Conservation (phyloP, 2,797 vertebrate species). For the Clarias pachynema region DNA sequence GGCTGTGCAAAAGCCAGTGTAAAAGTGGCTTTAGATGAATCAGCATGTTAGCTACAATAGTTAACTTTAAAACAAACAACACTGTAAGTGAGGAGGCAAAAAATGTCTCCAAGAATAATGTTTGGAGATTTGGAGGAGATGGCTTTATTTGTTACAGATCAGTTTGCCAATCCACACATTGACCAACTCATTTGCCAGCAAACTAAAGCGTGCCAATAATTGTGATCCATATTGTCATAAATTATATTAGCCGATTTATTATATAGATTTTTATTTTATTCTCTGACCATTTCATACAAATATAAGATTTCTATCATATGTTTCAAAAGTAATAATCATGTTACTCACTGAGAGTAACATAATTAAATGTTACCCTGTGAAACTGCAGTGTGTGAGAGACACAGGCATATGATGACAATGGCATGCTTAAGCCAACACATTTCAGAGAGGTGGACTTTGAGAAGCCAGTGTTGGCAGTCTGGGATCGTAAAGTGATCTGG, state of each 20-base stretch:
- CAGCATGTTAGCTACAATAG: neutral
- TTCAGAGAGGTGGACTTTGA: neutral
- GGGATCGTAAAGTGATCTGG: constrained; percentile 20
- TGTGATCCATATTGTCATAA: neutral
- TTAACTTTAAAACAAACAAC: neutral
- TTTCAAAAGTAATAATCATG: neutral
- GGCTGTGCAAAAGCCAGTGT: no score
- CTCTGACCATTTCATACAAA: neutral
- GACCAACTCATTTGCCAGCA: neutral
- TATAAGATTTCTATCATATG: neutral
- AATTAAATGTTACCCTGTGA: neutral
- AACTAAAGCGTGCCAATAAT: neutral
- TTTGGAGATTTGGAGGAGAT: neutral
- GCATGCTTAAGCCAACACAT: neutral
- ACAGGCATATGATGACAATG: neutral
- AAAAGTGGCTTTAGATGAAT: neutral
- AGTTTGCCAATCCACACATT: neutral
- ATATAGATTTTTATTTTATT: neutral
- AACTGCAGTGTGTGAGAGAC: neutral
- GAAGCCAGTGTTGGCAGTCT: neutral
- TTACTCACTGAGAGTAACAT: neutral
- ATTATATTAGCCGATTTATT: neutral
- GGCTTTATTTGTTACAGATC: neutral
- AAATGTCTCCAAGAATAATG: neutral
- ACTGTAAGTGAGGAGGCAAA: neutral